Percentiles rank a stretch among this genome's conserved stretches.
Conservation (phyloP, 2,113 vertebrate genomes). For the western clawed frog (Xenopus tropicalis) region DNA sequence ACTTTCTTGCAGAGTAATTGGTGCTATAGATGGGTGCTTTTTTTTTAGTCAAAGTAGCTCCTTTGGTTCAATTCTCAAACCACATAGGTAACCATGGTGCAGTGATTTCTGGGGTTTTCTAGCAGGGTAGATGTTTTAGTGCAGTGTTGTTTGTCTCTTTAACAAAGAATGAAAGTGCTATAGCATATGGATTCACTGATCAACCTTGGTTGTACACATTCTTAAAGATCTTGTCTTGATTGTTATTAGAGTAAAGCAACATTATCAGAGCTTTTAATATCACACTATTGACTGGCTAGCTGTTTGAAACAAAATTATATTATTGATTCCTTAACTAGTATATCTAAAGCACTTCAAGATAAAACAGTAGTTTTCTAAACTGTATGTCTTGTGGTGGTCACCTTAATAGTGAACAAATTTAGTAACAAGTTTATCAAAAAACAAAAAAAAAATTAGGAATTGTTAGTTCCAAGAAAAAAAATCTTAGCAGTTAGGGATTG, state of each 20-base stretch:
- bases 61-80: slow-evolving; percentile 7
- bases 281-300: not conserved
- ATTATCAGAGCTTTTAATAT: not conserved
- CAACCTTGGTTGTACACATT: not conserved
- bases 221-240: not conserved
- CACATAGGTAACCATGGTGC: slow-evolving; percentile 7
- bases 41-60: not conserved
- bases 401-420: too few species aligned
- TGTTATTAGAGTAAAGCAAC: not conserved
- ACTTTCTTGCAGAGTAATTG: slow-evolving; percentile 2
- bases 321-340: too few species aligned
- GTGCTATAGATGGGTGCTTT: slow-evolving; percentile 30
- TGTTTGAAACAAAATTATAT: too few species aligned
- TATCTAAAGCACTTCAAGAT: too few species aligned
- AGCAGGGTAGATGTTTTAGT: not conserved
- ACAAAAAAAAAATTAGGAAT: too few species aligned
- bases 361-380: too few species aligned
- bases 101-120: not conserved
- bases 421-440: too few species aligned
- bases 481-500: too few species aligned
- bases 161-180: not conserved
- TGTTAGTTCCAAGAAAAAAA: too few species aligned
- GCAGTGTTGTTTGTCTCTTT: not conserved
- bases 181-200: not conserved
- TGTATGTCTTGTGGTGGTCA: too few species aligned